Base-by-base conservation (phyloP, 2,888 invertebrate genomes). In the Zaprionus obscuricornis region DNA sequence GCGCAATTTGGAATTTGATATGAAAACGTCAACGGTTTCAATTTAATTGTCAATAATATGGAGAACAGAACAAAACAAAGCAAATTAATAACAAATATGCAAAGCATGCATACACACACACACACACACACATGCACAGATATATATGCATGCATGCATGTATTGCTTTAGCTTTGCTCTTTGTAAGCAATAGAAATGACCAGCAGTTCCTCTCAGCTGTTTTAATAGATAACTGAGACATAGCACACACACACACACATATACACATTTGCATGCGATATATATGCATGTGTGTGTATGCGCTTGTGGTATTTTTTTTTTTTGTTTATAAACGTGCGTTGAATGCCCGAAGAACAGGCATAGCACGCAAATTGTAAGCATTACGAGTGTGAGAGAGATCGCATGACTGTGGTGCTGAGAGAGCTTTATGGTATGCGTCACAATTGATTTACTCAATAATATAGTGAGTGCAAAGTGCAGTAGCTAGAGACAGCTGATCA, bases 251-350 rank as follows among this genome's bases (percentile, higher is more conserved):
- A 40, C 16, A 2, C 13, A 36, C 22, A 39, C 5, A 34, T 11
- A 4, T 8, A 39, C 3, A 1, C 13, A 24, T 5, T 36, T 10
- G 13, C n/a, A n/a, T n/a, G n/a, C n/a, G n/a, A n/a, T n/a, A n/a
- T n/a, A n/a, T n/a, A n/a, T 8, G 14, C 7, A 20, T 14, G 11
- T 2, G n/a, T 7, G n/a, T 6, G n/a, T 37, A 11, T 3, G 8
- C 18, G 11, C 10, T 16, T 33, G 7, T 2, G 20, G 10, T 4
- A n/a, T 22, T 20, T 29, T 16, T 17, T 42, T 31, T 42, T 29
- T 18, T 55, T 46, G 42, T 31, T 55, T 56, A 43, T 37, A 63
- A 66, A 66, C 65, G 47, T 49, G 64, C 62, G 39, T 31, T 34
- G 56, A 62, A 60, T 34, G 37, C n/a, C 29, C 22, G 47, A 31